Percentiles rank a stretch among this genome's conserved stretches.
These are phyloP conservation scores for Anser cygnoides DNA, from an alignment of 2,113 vertebrate genomes.

Conservation along the genomic window DNA sequence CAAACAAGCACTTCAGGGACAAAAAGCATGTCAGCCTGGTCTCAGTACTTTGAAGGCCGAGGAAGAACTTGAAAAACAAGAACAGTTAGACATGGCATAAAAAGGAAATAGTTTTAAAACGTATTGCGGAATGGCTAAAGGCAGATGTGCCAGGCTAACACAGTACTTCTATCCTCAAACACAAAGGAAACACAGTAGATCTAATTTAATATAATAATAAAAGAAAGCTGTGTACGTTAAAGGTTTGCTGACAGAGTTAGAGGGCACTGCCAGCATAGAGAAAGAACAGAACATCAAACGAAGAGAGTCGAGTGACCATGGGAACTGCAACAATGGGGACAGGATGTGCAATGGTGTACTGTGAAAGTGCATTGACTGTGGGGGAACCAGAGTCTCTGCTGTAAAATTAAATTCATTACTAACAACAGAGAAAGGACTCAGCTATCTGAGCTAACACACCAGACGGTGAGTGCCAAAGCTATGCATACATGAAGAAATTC, in stretches of 20 bases:
- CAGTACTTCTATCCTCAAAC: neutral
- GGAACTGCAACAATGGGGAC: neutral
- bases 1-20: neutral
- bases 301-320: neutral
- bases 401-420: neutral
- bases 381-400: neutral
- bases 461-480: neutral
- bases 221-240: neutral
- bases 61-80: neutral
- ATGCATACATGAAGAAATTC: neutral
- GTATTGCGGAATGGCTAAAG: neutral
- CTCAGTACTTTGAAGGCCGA: neutral
- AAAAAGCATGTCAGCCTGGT: neutral
- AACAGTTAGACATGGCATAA: neutral
- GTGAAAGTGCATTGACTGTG: neutral
- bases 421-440: neutral
- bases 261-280: neutral
- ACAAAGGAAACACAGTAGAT: accelerated
- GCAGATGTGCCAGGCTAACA: neutral
- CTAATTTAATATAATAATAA: neutral
- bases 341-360: neutral
- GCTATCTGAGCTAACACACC: neutral
- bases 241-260: neutral
- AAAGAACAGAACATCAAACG: neutral
- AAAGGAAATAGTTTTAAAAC: neutral